A percentile compares a stretch with the other conserved stretches of the same genome.
Conservation (phyloP, 2,888 invertebrate genomes). For the Beris morrisii region DNA sequence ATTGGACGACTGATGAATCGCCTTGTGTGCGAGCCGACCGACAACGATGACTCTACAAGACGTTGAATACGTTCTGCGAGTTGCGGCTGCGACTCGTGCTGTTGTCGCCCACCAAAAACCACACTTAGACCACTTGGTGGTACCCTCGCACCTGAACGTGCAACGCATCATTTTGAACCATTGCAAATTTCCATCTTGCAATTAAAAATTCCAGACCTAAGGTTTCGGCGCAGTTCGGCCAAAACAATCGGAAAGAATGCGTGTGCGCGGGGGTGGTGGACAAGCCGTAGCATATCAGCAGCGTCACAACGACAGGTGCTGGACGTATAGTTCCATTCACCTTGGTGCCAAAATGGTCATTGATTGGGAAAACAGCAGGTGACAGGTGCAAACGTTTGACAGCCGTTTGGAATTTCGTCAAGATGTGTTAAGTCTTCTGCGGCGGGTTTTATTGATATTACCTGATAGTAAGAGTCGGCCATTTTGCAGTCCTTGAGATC, state of each 20-base stretch:
- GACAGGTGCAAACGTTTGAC: background rate
- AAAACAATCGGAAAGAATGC: background rate
- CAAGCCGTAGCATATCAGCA: background rate
- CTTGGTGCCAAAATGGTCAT: background rate
- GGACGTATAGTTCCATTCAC: slow-evolving; percentile 4
- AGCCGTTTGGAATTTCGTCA: slow-evolving; percentile 12
- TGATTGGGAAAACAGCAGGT: too few relatives aligned
- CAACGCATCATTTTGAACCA: too few relatives aligned
- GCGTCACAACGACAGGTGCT: background rate
- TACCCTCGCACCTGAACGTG: too few relatives aligned
- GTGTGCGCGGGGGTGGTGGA: background rate
- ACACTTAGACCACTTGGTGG: too few relatives aligned
- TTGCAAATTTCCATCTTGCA: too few relatives aligned
- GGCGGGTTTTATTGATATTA: slow-evolving; percentile 39
- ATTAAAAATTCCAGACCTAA: too few relatives aligned
- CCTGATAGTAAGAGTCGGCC: slow-evolving; percentile 58
- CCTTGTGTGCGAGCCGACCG: background rate
- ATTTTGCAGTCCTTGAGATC: slow-evolving; percentile 44
- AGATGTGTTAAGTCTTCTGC: slow-evolving; percentile 4
- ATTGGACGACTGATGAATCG: background rate
- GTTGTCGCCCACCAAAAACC: too few relatives aligned
- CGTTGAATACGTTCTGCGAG: too few relatives aligned
- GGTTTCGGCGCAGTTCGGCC: too few relatives aligned
- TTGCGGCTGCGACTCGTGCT: too few relatives aligned
- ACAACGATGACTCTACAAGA: background rate